Evolutionary conservation across 2,888 invertebrate genomes (phyloP).

Genomic region (Chalcosyrphus nemorum): DNA sequence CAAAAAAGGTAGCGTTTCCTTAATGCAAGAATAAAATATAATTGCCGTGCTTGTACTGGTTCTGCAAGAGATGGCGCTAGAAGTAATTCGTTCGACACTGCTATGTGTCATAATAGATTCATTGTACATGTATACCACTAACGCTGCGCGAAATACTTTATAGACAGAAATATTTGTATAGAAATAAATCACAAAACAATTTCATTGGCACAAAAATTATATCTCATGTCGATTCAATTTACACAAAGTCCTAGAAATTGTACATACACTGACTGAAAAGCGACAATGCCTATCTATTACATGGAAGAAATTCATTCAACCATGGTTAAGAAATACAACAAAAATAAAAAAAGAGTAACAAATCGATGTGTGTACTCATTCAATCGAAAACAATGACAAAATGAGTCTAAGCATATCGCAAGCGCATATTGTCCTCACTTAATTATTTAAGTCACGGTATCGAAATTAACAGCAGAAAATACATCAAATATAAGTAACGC

Average conservation of each 20-base stretch:
- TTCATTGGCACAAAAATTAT: background rate
- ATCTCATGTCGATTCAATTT: background rate
- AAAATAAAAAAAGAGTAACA: conserved; percentile 34
- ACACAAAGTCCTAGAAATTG: background rate
- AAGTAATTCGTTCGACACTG: too few relatives aligned
- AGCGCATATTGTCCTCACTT: conserved; percentile 68
- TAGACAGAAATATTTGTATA: too few relatives aligned
- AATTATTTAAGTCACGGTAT: conserved; percentile 73
- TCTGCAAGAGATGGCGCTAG: too few relatives aligned
- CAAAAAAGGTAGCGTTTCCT: too few relatives aligned
- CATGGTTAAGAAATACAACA: conserved; percentile 35
- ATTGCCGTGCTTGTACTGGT: too few relatives aligned
- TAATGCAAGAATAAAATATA: too few relatives aligned
- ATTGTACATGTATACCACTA: too few relatives aligned
- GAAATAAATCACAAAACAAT: too few relatives aligned
- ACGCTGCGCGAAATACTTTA: too few relatives aligned
- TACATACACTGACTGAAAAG: conserved; percentile 12
- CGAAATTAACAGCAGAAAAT: conserved; percentile 70
- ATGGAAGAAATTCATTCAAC: conserved; percentile 54
- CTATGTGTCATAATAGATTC: too few relatives aligned
- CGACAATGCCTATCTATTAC: conserved; percentile 18
- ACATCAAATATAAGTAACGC: conserved; percentile 64
- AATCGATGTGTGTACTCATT: conserved; percentile 69
- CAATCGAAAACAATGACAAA: conserved; percentile 71
- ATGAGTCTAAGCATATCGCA: conserved; percentile 60